Evolutionary conservation across 2,113 vertebrate species (phyloP).

Genomic region (Dermatemys mawii): DNA sequence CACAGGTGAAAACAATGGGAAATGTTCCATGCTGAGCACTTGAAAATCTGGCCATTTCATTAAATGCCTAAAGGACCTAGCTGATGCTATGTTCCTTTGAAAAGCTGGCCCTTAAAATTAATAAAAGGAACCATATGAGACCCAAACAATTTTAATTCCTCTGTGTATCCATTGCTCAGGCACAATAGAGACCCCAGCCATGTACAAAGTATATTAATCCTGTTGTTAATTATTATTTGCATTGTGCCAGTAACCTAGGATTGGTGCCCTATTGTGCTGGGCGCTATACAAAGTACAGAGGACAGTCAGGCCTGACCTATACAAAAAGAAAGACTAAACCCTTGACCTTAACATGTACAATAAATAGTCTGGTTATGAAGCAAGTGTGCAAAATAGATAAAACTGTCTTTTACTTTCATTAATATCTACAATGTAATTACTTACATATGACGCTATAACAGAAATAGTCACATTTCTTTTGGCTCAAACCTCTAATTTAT

Average conservation of each 20-base stretch:
- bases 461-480: not conserved
- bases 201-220: not conserved
- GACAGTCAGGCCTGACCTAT: not conserved
- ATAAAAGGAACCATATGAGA: not conserved
- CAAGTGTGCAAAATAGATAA: not conserved
- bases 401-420: not conserved
- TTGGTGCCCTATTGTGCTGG: not conserved
- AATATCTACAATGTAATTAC: not conserved
- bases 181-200: not conserved
- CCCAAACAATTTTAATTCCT: not conserved
- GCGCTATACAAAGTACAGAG: not conserved
- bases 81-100: conserved; percentile 16
- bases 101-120: not conserved
- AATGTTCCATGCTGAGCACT: not conserved
- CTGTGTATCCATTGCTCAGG: not conserved
- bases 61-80: not conserved
- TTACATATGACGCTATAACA: not conserved
- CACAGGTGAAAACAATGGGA: not conserved
- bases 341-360: not conserved
- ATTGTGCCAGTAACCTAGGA: not conserved
- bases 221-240: not conserved
- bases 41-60: not conserved
- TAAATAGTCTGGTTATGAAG: not conserved
- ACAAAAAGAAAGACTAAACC: not conserved
- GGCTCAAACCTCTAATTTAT: no score